Percentiles rank a stretch among this genome's conserved stretches.
phyloP scores from a whole-genome alignment of 2,888 invertebrate genomes.

The Chloroclysta siterata region DNA sequence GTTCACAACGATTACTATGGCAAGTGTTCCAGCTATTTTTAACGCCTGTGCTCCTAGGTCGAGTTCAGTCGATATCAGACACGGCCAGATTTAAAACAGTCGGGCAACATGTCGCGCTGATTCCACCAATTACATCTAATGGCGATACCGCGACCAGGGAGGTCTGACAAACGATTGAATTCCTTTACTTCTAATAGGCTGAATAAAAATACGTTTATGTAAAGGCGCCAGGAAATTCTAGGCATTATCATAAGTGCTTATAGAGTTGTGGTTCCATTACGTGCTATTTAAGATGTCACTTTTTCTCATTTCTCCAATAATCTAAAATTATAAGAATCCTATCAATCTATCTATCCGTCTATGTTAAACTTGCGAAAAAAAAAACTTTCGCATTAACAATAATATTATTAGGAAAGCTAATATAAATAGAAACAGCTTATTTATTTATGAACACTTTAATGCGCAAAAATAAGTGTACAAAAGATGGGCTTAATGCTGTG shows the following conservation, averaged over 20 bases:
- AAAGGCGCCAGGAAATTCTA: background rate
- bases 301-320: background rate
- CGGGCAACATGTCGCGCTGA: slow-evolving; percentile 37
- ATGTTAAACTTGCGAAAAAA: no score
- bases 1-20: no score
- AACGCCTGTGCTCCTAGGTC: slow-evolving; percentile 21
- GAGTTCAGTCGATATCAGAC: slow-evolving; percentile 28
- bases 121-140: slow-evolving; percentile 42
- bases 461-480: no score
- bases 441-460: no score
- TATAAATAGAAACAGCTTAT: no score
- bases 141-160: slow-evolving; percentile 35
- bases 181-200: slow-evolving; percentile 7
- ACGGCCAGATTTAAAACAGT: slow-evolving; percentile 41
- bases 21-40: background rate
- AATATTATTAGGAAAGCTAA: no score
- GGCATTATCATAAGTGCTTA: background rate
- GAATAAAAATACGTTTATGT: slow-evolving; percentile 10
- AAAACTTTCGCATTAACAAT: no score
- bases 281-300: background rate
- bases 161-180: slow-evolving; percentile 28
- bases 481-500: no score
- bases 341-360: no score
- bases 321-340: no score
- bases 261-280: background rate